phyloP scores from a whole-genome alignment of 2,888 invertebrate species.

The Strigamia transsilvanica region DNA sequence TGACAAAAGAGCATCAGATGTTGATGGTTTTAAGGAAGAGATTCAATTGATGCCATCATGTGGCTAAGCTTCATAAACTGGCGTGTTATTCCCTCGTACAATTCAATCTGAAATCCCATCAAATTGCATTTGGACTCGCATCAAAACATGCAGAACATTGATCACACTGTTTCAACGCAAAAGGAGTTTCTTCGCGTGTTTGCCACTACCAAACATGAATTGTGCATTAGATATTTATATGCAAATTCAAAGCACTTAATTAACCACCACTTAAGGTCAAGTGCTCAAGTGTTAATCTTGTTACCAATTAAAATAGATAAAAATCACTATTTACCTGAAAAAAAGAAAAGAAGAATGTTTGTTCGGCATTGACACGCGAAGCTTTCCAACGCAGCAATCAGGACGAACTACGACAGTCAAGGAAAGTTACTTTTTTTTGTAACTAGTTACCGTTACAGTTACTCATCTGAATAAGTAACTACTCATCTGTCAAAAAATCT shows the following conservation, averaged over 20 bases:
- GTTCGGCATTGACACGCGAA: no score
- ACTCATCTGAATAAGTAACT: no score
- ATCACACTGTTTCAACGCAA: conserved; percentile 10
- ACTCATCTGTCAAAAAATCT: no score
- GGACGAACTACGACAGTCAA: no score
- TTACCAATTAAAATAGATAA: no score
- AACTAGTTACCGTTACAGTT: no score
- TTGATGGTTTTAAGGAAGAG: neutral
- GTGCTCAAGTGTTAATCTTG: neutral
- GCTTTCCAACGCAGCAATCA: no score
- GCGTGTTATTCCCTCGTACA: conserved; percentile 26
- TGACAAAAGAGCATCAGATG: conserved; percentile 9
- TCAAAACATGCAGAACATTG: conserved; percentile 32
- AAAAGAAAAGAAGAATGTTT: no score
- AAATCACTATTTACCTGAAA: no score
- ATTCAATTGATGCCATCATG: neutral
- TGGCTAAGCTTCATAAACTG: conserved; percentile 34
- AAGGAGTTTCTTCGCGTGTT: conserved; percentile 30
- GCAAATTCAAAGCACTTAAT: conserved; percentile 34
- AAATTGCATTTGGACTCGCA: conserved; percentile 33
- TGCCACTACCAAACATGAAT: conserved; percentile 18
- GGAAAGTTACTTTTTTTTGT: no score
- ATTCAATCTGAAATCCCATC: conserved; percentile 31
- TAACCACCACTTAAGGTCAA: conserved; percentile 1
- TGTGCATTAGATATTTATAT: conserved; percentile 38